Conservation (phyloP, 2,797 vertebrate species). For the Tiaroga cobitis region DNA sequence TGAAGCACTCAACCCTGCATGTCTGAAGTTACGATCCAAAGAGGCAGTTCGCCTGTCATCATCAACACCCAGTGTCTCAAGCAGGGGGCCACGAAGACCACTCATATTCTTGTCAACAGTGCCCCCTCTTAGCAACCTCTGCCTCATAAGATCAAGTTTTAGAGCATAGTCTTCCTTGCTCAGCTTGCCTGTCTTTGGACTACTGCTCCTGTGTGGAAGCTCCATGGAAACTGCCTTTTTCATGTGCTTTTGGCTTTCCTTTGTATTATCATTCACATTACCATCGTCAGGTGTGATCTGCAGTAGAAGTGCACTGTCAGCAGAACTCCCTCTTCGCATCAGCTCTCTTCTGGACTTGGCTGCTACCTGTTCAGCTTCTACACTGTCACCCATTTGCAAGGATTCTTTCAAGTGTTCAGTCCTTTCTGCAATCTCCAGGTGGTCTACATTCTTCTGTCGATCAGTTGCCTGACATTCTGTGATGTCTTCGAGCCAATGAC, state of each 20-base stretch:
- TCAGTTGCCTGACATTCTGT: conserved; percentile 29
- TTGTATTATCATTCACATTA: conserved; percentile 57
- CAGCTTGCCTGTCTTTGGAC: conserved; percentile 82
- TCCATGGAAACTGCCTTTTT: conserved; percentile 87
- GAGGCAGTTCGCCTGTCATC: conserved; percentile 76
- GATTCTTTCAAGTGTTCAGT: conserved; percentile 65
- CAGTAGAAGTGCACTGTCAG: conserved; percentile 89
- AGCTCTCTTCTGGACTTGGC: conserved; percentile 75
- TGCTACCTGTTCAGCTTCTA: conserved; percentile 75
- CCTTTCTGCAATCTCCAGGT: conserved; percentile 65
- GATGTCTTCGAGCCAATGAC: not conserved
- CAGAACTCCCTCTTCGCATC: conserved; percentile 91
- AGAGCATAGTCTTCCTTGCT: conserved; percentile 89
- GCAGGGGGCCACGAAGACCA: conserved; percentile 90
- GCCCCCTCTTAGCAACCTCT: conserved; percentile 86
- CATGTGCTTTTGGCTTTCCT: conserved; percentile 73
- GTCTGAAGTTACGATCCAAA: conserved; percentile 74
- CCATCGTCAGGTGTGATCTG: conserved; percentile 73
- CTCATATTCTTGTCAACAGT: conserved; percentile 88
- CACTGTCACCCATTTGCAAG: conserved; percentile 81
- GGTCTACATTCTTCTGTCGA: conserved; percentile 48
- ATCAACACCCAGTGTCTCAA: conserved; percentile 88
- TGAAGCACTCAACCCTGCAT: conserved; percentile 70
- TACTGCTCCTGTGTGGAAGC: conserved; percentile 79
- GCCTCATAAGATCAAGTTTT: conserved; percentile 91